Evolutionary conservation across 2,888 invertebrate genomes (phyloP).

Genomic region (Orchesellides sinensis): DNA sequence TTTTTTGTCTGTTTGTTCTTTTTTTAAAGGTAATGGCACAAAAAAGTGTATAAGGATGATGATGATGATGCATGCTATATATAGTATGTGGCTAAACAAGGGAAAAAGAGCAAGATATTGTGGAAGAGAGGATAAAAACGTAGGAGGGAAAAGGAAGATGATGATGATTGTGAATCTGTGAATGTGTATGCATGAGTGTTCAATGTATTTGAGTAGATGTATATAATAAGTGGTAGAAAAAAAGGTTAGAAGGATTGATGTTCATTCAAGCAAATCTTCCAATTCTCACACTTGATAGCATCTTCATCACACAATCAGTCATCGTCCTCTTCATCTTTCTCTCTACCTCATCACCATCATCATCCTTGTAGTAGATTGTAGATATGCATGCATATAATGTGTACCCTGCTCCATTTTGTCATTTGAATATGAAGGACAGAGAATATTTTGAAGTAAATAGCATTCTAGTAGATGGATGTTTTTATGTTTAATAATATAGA

Average conservation of each 20-base stretch:
- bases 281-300: constrained; percentile 73
- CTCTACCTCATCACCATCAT: constrained; percentile 13
- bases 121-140: neutral
- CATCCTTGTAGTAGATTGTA: neutral
- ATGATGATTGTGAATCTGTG: neutral
- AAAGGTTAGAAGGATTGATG: constrained; percentile 50
- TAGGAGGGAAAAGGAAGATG: neutral
- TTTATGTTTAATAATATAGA: too few species aligned
- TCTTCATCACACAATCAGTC: constrained; percentile 72
- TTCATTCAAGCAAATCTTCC: constrained; percentile 71
- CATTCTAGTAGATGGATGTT: too few species aligned
- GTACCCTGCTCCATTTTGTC: too few species aligned
- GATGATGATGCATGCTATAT: neutral
- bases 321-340: constrained; percentile 60
- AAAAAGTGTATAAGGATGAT: neutral
- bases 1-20: neutral
- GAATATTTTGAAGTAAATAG: too few species aligned
- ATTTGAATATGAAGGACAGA: too few species aligned
- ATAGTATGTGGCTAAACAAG: neutral
- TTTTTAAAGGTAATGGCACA: neutral
- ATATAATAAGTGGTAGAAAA: constrained; percentile 4
- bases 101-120: neutral
- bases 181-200: constrained; percentile 52
- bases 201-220: neutral
- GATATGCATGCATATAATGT: neutral